phyloP scores from a whole-genome alignment of 37 sponge, comb jelly and placozoan genomes.

The Spongilla lacustris region DNA sequence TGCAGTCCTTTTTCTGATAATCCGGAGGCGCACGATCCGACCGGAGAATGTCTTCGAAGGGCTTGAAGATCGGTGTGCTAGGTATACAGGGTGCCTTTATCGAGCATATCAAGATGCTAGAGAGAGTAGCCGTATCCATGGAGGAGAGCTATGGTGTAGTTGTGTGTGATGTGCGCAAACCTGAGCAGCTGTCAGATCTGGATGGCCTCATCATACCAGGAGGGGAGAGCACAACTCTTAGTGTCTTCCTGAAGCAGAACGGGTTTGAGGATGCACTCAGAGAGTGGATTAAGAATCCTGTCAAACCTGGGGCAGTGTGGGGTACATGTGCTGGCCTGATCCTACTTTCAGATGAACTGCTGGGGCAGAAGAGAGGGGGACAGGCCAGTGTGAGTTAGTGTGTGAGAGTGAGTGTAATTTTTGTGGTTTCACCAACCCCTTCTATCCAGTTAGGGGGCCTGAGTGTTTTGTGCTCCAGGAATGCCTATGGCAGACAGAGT shows the following conservation, averaged over 20 bases:
- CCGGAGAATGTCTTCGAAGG: background rate
- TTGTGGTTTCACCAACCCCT: too few species aligned
- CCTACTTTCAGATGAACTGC: constrained; percentile 54
- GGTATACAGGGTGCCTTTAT: constrained; percentile 78
- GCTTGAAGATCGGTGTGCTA: constrained; percentile 41
- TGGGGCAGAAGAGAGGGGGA: constrained; percentile 73
- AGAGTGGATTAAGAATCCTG: constrained; percentile 22
- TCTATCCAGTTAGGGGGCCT: constrained; percentile 70
- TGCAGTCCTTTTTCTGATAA: too few species aligned
- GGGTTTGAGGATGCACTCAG: constrained; percentile 51
- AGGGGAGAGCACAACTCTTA: constrained; percentile 85
- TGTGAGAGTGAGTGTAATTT: background rate
- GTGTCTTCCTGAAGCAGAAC: constrained; percentile 67
- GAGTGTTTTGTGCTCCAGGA: constrained; percentile 49
- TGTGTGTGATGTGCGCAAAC: constrained; percentile 42
- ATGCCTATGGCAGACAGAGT: constrained; percentile 62
- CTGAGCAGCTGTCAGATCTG: constrained; percentile 29
- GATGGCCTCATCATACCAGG: constrained; percentile 81
- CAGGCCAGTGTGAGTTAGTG: constrained; percentile 56
- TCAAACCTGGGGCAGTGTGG: constrained; percentile 57
- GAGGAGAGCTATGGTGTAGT: background rate
- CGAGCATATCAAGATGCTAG: constrained; percentile 65
- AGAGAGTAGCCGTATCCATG: constrained; percentile 2
- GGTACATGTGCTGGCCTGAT: constrained; percentile 86
- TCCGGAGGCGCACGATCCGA: too few species aligned